phyloP scores from a whole-genome alignment of 2,888 invertebrate species.

The Apoda limacodes region DNA sequence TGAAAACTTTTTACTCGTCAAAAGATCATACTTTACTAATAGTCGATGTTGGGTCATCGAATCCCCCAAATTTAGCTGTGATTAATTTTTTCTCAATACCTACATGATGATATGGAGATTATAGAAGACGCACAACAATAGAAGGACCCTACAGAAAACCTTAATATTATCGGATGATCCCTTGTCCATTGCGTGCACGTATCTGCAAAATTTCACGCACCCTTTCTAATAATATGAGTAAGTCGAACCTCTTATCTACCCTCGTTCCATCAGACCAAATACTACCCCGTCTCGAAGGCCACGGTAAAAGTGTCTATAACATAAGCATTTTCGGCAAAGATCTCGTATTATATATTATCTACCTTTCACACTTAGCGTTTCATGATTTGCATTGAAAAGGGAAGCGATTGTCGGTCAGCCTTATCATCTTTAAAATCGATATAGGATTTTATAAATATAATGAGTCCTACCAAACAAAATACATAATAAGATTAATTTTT shows the following conservation, averaged over 20 bases:
- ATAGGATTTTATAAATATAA: too few species aligned
- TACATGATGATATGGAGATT: too few species aligned
- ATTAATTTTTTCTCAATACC: neutral
- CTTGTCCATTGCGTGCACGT: constrained; percentile 40
- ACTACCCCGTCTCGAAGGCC: constrained; percentile 26
- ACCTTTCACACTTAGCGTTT: constrained; percentile 44
- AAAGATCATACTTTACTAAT: too few species aligned
- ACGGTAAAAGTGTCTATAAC: constrained; percentile 58
- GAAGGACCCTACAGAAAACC: constrained; percentile 15
- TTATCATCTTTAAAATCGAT: too few species aligned
- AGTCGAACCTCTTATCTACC: constrained; percentile 48
- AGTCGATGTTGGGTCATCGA: neutral
- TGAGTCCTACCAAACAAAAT: too few species aligned
- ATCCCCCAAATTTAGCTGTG: neutral
- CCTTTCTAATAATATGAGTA: constrained; percentile 56
- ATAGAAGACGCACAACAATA: neutral
- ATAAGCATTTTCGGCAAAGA: constrained; percentile 56
- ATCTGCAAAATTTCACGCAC: constrained; percentile 64
- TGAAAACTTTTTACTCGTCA: too few species aligned
- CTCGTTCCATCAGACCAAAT: constrained; percentile 37
- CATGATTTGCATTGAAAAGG: too few species aligned
- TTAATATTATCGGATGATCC: constrained; percentile 46
- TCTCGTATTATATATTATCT: constrained; percentile 50
- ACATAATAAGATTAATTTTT: too few species aligned
- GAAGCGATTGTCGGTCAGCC: too few species aligned